Conservation (phyloP, 2,888 invertebrate genomes). For the Limnephilus marmoratus region DNA sequence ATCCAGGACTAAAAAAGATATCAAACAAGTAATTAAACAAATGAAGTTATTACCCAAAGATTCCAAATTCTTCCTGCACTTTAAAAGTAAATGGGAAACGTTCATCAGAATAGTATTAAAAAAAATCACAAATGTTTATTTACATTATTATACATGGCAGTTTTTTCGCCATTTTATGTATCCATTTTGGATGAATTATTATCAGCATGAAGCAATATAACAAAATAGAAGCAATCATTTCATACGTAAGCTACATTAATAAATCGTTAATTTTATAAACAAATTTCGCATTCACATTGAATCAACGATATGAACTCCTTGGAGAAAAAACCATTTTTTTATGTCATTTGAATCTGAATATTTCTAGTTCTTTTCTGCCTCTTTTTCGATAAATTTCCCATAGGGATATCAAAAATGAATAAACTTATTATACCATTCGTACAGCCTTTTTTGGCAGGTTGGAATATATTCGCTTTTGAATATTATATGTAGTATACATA, state of each 20-base stretch:
- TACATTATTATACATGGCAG: no score
- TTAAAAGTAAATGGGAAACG: no score
- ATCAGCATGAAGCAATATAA: no score
- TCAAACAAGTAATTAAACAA: no score
- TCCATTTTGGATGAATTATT: no score
- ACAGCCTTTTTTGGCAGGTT: background rate
- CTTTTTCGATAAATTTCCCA: background rate
- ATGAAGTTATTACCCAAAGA: no score
- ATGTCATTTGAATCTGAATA: background rate
- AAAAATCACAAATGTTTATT: no score
- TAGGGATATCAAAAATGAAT: background rate
- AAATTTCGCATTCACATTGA: background rate
- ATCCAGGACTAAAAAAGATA: no score
- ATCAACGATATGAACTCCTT: background rate
- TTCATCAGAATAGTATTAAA: no score
- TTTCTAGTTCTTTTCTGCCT: background rate
- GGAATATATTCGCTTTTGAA: background rate
- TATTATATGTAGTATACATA: background rate
- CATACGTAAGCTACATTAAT: background rate
- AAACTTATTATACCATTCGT: background rate
- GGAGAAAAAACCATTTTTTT: background rate
- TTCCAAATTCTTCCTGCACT: no score
- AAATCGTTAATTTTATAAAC: background rate
- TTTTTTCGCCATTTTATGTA: no score
- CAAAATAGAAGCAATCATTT: no score